Conservation (phyloP, 35 echinoderm and acorn worm species). For the Strongylocentrotus purpuratus region DNA sequence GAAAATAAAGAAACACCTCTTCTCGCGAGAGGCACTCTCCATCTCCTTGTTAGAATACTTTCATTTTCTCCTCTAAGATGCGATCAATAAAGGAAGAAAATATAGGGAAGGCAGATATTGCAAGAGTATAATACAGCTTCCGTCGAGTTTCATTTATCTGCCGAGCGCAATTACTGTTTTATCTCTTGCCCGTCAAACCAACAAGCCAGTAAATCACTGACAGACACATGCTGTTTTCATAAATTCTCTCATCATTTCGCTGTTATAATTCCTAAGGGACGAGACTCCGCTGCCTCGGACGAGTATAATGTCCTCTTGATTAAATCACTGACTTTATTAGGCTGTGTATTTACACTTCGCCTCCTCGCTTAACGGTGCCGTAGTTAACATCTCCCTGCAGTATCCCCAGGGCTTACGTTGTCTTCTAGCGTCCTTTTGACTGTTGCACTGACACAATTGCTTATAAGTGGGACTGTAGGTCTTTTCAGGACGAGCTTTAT, state of each 20-base stretch:
- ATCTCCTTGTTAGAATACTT: background rate
- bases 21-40: background rate
- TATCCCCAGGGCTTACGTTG: background rate
- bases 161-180: slow-evolving; percentile 9
- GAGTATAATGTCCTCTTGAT: slow-evolving; percentile 36
- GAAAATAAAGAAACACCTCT: background rate
- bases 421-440: background rate
- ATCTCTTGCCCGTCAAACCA: background rate
- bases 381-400: background rate
- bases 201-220: background rate
- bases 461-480: background rate
- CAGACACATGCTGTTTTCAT: slow-evolving; percentile 34
- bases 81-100: background rate
- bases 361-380: background rate
- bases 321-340: slow-evolving; percentile 53
- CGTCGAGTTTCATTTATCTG: slow-evolving; percentile 31
- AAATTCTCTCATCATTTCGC: slow-evolving; percentile 42
- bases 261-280: slow-evolving; percentile 40
- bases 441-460: slow-evolving; percentile 1
- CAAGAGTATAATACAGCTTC: background rate
- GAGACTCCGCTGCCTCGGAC: background rate
- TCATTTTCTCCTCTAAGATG: background rate
- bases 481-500: background rate
- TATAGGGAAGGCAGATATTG: background rate
- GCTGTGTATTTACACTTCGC: slow-evolving; percentile 48